These are phyloP conservation scores for Typhlichthys eigenmanni DNA, from an alignment of 2,797 vertebrate species.

Conservation along the genomic window DNA sequence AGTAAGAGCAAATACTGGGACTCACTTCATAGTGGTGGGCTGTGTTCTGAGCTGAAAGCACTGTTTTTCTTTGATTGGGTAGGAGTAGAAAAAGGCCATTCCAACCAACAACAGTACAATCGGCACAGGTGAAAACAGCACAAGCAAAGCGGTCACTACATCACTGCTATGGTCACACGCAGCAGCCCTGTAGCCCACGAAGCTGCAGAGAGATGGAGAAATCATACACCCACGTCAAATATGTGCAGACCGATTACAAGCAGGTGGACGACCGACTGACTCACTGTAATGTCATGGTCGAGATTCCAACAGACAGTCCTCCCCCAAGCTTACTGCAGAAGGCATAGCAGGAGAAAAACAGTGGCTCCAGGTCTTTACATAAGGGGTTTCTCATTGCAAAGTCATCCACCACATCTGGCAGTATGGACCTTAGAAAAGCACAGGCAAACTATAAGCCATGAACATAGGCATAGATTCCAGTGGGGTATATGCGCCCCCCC, in stretches of 20 bases:
- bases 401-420: slow-evolving; percentile 79
- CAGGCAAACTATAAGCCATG: background rate
- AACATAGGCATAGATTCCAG: background rate
- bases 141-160: slow-evolving; percentile 63
- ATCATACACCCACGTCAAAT: background rate
- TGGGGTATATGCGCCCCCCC: too few relatives aligned
- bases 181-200: slow-evolving; percentile 74
- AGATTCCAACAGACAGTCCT: slow-evolving; percentile 75
- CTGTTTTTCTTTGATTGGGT: slow-evolving; percentile 70
- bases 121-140: slow-evolving; percentile 74
- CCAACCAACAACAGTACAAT: slow-evolving; percentile 69
- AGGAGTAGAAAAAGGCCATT: slow-evolving; percentile 70
- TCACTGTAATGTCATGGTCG: slow-evolving; percentile 79
- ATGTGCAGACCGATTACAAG: slow-evolving; percentile 2
- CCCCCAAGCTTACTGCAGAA: slow-evolving; percentile 83
- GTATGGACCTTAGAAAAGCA: slow-evolving; percentile 74
- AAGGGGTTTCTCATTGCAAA: slow-evolving; percentile 66
- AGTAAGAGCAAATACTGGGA: background rate
- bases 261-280: slow-evolving; percentile 30
- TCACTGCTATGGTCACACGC: slow-evolving; percentile 61
- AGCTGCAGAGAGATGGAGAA: slow-evolving; percentile 51
- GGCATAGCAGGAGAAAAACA: slow-evolving; percentile 80
- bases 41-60: slow-evolving; percentile 43
- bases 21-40: slow-evolving; percentile 54
- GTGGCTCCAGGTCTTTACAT: slow-evolving; percentile 73